Conservation (phyloP, 2,888 invertebrate genomes). For the Caenorhabditis imperialis region DNA sequence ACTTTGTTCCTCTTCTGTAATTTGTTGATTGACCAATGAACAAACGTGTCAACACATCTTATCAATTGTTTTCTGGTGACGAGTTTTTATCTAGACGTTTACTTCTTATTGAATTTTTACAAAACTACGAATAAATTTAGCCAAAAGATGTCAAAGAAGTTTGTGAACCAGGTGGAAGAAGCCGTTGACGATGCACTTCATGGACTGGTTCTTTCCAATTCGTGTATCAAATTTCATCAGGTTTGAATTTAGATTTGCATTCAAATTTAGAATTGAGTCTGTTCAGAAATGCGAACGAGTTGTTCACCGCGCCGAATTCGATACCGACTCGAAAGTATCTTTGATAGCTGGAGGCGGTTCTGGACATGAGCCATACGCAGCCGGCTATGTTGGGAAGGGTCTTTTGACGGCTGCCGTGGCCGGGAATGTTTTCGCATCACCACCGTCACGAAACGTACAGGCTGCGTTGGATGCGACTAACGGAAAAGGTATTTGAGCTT, state of each 20-base stretch:
- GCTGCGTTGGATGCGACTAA: constrained; percentile 81
- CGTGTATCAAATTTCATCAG: constrained; percentile 51
- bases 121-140: too few species aligned
- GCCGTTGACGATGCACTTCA: constrained; percentile 66
- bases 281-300: constrained; percentile 54
- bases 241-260: too few species aligned
- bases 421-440: constrained; percentile 87
- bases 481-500: constrained; percentile 33
- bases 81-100: background rate
- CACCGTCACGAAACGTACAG: constrained; percentile 84
- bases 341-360: constrained; percentile 85
- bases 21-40: background rate
- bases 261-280: too few species aligned
- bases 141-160: constrained; percentile 66
- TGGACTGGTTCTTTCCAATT: constrained; percentile 62
- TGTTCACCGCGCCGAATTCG: constrained; percentile 16
- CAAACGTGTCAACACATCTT: background rate
- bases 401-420: constrained; percentile 87
- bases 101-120: background rate
- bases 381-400: constrained; percentile 85
- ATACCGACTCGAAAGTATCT: constrained; percentile 43
- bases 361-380: constrained; percentile 86
- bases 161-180: constrained; percentile 64
- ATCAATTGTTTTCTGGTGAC: background rate
- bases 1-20: background rate